These are phyloP conservation scores for Drosophila nr. fundita DNA, from an alignment of 2,888 invertebrate species.

Conservation along the genomic window DNA sequence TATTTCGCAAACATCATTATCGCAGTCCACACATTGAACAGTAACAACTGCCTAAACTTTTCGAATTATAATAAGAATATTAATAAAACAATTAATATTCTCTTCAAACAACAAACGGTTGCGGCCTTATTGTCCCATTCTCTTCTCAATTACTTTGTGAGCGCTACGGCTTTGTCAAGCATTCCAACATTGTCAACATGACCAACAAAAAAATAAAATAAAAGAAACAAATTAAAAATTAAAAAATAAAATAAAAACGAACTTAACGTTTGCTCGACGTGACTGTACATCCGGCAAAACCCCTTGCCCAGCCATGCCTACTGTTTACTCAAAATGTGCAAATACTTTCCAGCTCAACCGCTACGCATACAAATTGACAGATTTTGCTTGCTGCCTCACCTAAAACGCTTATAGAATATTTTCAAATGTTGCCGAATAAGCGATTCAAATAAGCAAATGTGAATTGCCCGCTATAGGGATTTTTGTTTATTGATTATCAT, in stretches of 20 bases:
- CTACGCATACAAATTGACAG: slow-evolving; percentile 62
- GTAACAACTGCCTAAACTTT: slow-evolving; percentile 10
- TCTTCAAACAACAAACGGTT: slow-evolving; percentile 57
- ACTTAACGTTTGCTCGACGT: slow-evolving; percentile 23
- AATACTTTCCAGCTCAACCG: slow-evolving; percentile 49
- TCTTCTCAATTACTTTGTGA: slow-evolving; percentile 53
- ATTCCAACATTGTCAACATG: slow-evolving; percentile 54
- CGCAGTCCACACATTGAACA: slow-evolving; percentile 22
- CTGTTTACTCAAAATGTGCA: slow-evolving; percentile 55
- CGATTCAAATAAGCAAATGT: background rate
- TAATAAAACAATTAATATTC: slow-evolving; percentile 49
- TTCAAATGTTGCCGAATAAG: slow-evolving; percentile 14
- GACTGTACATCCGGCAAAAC: slow-evolving; percentile 29
- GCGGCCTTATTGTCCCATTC: slow-evolving; percentile 26
- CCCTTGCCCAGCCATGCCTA: slow-evolving; percentile 29
- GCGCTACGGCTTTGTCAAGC: slow-evolving; percentile 29
- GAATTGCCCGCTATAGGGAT: slow-evolving; percentile 2
- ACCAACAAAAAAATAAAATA: slow-evolving; percentile 33
- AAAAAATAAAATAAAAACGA: slow-evolving; percentile 24
- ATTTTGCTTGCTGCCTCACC: slow-evolving; percentile 21
- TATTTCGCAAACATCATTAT: slow-evolving; percentile 41
- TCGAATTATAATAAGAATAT: slow-evolving; percentile 41
- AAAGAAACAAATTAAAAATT: background rate
- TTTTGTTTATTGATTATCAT: slow-evolving; percentile 5
- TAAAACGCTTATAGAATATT: slow-evolving; percentile 45